Percentiles rank a stretch among this genome's conserved stretches.
Conservation (phyloP, 1,140 invertebrate genomes). For the Drosophila saltans region DNA sequence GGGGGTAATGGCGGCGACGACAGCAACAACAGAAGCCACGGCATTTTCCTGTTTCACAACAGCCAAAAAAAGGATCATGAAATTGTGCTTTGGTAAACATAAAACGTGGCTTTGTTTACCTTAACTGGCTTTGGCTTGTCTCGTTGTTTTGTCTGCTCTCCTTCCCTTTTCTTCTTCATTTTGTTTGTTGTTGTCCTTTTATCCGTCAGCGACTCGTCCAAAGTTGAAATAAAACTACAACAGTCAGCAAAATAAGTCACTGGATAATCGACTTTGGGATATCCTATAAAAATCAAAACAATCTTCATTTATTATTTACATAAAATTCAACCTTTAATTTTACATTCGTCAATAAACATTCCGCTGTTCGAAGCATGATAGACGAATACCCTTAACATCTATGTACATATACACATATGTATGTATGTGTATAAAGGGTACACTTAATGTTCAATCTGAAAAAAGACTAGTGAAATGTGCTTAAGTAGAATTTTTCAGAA, state of each 20-base stretch:
- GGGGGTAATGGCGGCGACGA: too few relatives aligned
- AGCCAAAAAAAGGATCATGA: slow-evolving; percentile 3
- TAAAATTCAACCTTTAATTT: too few relatives aligned
- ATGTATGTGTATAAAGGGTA: too few relatives aligned
- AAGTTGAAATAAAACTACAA: not conserved
- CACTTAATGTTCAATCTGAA: too few relatives aligned
- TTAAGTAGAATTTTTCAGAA: too few relatives aligned
- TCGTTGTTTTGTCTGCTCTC: not conserved
- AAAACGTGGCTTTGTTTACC: slow-evolving; percentile 11
- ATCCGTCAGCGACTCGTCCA: not conserved
- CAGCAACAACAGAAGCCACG: not conserved
- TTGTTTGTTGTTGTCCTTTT: slow-evolving; percentile 7
- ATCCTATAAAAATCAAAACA: not conserved
- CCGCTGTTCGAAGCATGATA: too few relatives aligned
- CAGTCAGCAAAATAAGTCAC: not conserved
- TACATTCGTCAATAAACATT: too few relatives aligned
- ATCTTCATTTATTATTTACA: too few relatives aligned
- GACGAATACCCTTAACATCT: too few relatives aligned
- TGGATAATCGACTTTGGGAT: not conserved
- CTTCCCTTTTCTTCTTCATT: not conserved
- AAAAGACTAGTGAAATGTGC: too few relatives aligned
- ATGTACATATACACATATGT: too few relatives aligned
- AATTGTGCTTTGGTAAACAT: slow-evolving; percentile 10
- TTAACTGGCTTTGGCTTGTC: slow-evolving; percentile 3
- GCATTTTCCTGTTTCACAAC: slow-evolving; percentile 3